phyloP scores from a whole-genome alignment of 2,888 invertebrate species.

The Octodonta nipae region DNA sequence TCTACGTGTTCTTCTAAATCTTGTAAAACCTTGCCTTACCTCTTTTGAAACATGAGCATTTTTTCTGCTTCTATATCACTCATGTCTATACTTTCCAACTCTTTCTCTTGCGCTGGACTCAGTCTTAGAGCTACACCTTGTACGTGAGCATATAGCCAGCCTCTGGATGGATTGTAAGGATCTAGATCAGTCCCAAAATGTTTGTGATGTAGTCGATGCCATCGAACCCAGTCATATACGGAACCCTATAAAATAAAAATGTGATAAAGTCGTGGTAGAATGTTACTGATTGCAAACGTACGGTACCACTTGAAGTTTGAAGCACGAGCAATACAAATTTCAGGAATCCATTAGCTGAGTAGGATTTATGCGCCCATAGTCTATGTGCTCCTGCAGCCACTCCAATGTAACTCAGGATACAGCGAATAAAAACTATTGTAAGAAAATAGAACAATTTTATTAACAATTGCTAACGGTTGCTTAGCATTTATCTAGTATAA shows the following conservation, averaged over 20 bases:
- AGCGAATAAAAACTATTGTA: no score
- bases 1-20: no score
- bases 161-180: constrained; percentile 64
- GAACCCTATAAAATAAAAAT: constrained; percentile 47
- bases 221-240: constrained; percentile 71
- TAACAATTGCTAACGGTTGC: no score
- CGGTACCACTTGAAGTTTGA: constrained; percentile 80
- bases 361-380: constrained; percentile 81
- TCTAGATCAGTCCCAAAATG: constrained; percentile 64
- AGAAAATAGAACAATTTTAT: no score
- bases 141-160: constrained; percentile 72
- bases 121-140: constrained; percentile 54
- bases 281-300: no score
- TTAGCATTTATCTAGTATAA: no score
- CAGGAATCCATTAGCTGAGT: constrained; percentile 58
- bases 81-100: constrained; percentile 57
- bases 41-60: constrained; percentile 69
- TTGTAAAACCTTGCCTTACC: no score
- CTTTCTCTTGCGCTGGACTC: constrained; percentile 48
- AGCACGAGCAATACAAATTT: constrained; percentile 65
- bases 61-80: constrained; percentile 64
- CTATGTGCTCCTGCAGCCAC: constrained; percentile 86
- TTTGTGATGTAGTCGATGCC: constrained; percentile 72
- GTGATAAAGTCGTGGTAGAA: no score
- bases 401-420: constrained; percentile 58